Conservation (phyloP, 2,888 invertebrate species). For the Zeuzera pyrina region DNA sequence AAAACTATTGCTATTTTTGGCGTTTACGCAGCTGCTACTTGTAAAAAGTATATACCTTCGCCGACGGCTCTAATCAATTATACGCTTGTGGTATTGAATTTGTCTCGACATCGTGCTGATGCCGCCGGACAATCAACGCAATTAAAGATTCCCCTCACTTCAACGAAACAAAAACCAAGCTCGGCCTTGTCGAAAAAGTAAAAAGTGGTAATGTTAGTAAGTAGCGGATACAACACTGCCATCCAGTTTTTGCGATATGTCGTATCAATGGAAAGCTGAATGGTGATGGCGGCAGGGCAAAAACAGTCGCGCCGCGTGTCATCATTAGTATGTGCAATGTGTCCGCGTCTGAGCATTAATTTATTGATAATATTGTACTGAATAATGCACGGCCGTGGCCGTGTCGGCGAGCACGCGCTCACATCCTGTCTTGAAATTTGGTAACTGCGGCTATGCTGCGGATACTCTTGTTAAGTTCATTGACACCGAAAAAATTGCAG, state of each 20-base stretch:
- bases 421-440: constrained; percentile 29
- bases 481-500: constrained; percentile 7
- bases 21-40: no score
- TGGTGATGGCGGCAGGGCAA: constrained; percentile 38
- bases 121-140: constrained; percentile 18
- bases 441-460: constrained; percentile 9
- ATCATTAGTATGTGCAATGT: constrained; percentile 64
- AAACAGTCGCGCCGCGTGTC: constrained; percentile 62
- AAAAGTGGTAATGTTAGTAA: constrained; percentile 48
- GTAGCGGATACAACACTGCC: constrained; percentile 37
- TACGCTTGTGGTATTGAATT: not conserved
- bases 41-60: no score
- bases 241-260: constrained; percentile 45
- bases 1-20: no score
- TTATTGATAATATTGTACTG: constrained; percentile 64
- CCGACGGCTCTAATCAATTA: no score
- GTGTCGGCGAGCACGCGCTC: constrained; percentile 48
- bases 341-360: constrained; percentile 64
- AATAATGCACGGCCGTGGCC: constrained; percentile 51
- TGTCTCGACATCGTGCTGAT: not conserved
- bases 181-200: constrained; percentile 47
- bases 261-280: constrained; percentile 66
- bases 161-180: constrained; percentile 44
- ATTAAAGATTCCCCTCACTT: constrained; percentile 48
- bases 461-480: constrained; percentile 9